Conservation (phyloP, 2,797 vertebrate genomes). For the Botia kubotai region DNA sequence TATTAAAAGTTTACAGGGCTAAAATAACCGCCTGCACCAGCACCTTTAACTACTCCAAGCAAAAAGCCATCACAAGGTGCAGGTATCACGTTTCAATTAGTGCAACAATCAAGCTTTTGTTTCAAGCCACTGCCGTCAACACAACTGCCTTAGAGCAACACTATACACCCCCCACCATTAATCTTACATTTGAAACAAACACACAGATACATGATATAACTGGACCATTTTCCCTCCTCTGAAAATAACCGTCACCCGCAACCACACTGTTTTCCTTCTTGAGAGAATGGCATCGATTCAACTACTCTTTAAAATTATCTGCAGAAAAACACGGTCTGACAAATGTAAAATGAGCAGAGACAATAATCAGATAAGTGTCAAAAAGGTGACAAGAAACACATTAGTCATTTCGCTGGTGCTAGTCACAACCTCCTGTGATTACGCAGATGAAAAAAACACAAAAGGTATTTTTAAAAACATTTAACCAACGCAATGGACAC, state of each 20-base stretch:
- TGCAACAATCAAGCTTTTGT: slow-evolving; percentile 73
- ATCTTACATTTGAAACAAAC: slow-evolving; percentile 62
- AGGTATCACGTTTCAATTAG: slow-evolving; percentile 77
- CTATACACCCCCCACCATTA: slow-evolving; percentile 59
- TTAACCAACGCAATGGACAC: neutral
- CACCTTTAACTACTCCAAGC: slow-evolving; percentile 53
- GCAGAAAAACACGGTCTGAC: slow-evolving; percentile 65
- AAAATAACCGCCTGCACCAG: slow-evolving; percentile 37
- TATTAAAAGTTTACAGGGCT: slow-evolving; percentile 31
- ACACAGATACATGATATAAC: slow-evolving; percentile 44
- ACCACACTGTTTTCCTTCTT: slow-evolving; percentile 54
- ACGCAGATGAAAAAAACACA: neutral
- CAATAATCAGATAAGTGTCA: slow-evolving; percentile 59
- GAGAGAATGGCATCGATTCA: slow-evolving; percentile 74
- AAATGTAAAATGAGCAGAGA: slow-evolving; percentile 63
- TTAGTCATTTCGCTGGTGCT: slow-evolving; percentile 23
- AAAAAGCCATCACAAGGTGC: slow-evolving; percentile 57
- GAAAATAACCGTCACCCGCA: slow-evolving; percentile 57
- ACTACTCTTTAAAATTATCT: slow-evolving; percentile 51
- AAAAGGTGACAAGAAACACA: slow-evolving; percentile 45
- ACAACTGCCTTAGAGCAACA: slow-evolving; percentile 58
- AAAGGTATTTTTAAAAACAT: neutral
- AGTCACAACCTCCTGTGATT: neutral
- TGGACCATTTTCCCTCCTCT: slow-evolving; percentile 49
- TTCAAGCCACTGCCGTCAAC: slow-evolving; percentile 68